phyloP scores from a whole-genome alignment of 2,888 invertebrate species.

The Mesoligia furuncula region DNA sequence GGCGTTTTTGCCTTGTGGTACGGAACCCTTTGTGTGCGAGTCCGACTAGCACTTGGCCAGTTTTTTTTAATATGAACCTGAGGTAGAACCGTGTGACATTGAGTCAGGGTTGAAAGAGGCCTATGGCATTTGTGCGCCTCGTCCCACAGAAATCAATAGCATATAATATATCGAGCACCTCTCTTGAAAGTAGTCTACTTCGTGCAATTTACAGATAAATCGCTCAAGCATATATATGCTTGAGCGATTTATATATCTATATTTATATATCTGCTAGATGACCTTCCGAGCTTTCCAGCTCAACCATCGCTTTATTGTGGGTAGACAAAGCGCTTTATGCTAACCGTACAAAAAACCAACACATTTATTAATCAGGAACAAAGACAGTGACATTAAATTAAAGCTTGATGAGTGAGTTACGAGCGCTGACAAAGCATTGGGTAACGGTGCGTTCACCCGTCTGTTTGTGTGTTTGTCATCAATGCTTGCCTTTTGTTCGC shows the following conservation, averaged over 20 bases:
- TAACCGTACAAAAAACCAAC: constrained; percentile 13
- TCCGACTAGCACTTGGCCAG: too few relatives aligned
- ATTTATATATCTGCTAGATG: neutral
- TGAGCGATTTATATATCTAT: too few relatives aligned
- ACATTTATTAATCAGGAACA: constrained; percentile 36
- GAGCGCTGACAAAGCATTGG: constrained; percentile 64
- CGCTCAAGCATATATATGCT: neutral
- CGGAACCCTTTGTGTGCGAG: too few relatives aligned
- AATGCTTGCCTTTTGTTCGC: constrained; percentile 70
- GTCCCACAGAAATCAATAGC: neutral
- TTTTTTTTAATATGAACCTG: neutral
- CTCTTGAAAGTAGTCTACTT: too few relatives aligned
- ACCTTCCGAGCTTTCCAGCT: neutral
- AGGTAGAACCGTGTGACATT: neutral
- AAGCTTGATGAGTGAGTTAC: constrained; percentile 68
- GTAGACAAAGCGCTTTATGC: constrained; percentile 31
- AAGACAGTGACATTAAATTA: constrained; percentile 76
- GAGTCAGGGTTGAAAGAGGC: neutral
- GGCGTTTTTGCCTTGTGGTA: too few relatives aligned
- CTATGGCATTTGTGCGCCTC: neutral
- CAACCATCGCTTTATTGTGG: constrained; percentile 17
- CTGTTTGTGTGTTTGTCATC: constrained; percentile 66
- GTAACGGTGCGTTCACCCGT: constrained; percentile 74
- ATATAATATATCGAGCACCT: neutral
- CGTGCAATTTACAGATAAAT: neutral